Conservation (phyloP, 2,888 invertebrate species). For the Heliconius cydno region DNA sequence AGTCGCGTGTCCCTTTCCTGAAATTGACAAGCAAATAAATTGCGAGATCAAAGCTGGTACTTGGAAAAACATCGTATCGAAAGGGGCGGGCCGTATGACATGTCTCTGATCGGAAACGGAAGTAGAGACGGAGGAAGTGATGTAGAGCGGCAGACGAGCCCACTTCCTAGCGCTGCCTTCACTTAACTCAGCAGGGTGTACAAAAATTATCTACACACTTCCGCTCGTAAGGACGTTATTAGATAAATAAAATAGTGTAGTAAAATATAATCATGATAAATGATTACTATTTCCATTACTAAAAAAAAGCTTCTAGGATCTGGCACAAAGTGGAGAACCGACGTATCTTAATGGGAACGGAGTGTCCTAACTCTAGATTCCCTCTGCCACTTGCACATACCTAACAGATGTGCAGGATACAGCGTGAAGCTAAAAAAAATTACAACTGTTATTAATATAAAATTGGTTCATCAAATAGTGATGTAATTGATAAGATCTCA, state of each 20-base stretch:
- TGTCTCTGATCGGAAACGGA: constrained; percentile 74
- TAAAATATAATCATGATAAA: neutral
- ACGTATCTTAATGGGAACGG: neutral
- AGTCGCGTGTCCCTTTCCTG: constrained; percentile 80
- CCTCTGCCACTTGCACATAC: neutral
- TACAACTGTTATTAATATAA: constrained; percentile 11
- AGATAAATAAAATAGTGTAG: neutral
- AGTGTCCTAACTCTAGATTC: neutral
- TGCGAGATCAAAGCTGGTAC: constrained; percentile 72
- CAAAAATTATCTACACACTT: constrained; percentile 51
- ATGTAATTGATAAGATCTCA: constrained; percentile 43
- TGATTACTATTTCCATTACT: neutral
- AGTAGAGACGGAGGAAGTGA: constrained; percentile 77
- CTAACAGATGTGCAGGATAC: neutral
- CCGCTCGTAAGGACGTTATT: constrained; percentile 33
- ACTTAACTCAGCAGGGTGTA: constrained; percentile 78
- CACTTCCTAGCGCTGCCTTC: constrained; percentile 77
- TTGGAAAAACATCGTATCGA: constrained; percentile 68
- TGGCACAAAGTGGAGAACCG: too few species aligned
- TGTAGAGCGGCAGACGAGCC: constrained; percentile 76
- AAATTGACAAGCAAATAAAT: constrained; percentile 81
- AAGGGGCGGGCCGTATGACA: constrained; percentile 65
- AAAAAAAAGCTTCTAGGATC: neutral
- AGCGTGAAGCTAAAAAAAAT: neutral
- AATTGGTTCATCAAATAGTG: constrained; percentile 26